phyloP scores from a whole-genome alignment of 2,888 invertebrate genomes.

The Conistra vaccinii region DNA sequence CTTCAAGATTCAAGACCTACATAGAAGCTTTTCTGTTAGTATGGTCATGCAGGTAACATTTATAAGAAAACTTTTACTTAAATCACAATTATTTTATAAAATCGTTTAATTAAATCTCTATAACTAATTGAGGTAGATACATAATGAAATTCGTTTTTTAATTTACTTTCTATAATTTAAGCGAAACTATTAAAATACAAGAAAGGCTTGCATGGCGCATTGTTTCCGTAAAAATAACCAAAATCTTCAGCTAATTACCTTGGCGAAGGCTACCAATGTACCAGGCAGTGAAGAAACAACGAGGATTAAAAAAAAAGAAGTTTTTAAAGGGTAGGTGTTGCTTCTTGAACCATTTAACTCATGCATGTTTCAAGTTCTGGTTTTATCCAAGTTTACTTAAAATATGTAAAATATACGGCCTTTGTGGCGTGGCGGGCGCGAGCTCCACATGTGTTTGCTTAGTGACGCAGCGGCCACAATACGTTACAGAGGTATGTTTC shows the following conservation, averaged over 20 bases:
- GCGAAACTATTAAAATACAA: not conserved
- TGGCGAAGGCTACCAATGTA: not conserved
- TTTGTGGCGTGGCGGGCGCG: conserved; percentile 58
- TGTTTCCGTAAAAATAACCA: not conserved
- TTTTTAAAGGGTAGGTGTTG: not conserved
- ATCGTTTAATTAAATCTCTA: not conserved
- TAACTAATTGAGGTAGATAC: not conserved
- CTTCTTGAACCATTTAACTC: conserved; percentile 5
- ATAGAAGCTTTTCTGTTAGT: not conserved
- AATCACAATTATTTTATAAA: too few species aligned
- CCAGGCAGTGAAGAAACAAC: not conserved
- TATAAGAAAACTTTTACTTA: too few species aligned
- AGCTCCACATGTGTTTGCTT: conserved; percentile 66
- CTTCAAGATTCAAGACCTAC: not conserved
- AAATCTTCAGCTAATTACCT: not conserved
- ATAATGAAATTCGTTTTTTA: conserved; percentile 1
- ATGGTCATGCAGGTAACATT: conserved; percentile 1
- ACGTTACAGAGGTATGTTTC: conserved; percentile 62
- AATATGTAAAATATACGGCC: conserved; percentile 57
- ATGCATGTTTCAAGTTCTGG: conserved; percentile 30
- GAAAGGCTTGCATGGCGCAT: not conserved
- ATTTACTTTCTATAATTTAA: not conserved
- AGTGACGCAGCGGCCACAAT: conserved; percentile 68
- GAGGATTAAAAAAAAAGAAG: not conserved
- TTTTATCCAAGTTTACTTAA: conserved; percentile 35